phyloP scores from a whole-genome alignment of 2,113 vertebrate genomes.

The Amphiprion ocellaris region DNA sequence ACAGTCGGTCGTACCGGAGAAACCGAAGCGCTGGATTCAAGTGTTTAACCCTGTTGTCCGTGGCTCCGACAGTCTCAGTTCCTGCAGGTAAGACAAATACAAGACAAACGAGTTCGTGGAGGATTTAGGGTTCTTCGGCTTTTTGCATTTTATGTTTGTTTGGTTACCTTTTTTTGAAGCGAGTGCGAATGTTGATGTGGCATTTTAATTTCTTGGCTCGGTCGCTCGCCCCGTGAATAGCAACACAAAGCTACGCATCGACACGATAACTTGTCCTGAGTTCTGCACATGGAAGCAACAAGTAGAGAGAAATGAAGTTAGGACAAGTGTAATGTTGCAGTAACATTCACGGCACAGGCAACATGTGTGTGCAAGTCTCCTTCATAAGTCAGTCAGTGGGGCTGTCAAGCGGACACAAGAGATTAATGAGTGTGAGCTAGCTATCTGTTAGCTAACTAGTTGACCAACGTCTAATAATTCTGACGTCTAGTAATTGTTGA shows the following conservation, averaged over 20 bases:
- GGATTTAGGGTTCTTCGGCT: rapidly evolving
- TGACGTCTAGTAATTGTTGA: too few species aligned
- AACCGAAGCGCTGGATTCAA: slow-evolving; percentile 63
- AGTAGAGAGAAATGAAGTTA: slow-evolving; percentile 28
- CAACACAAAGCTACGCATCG: slow-evolving; percentile 28
- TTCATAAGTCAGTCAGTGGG: background rate
- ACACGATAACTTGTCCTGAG: background rate
- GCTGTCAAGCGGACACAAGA: background rate
- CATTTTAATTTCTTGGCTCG: background rate
- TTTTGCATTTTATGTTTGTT: background rate
- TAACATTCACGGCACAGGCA: background rate
- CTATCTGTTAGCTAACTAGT: slow-evolving; percentile 52
- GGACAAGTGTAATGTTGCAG: background rate
- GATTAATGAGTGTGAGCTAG: slow-evolving; percentile 21
- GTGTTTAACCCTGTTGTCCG: slow-evolving; percentile 9
- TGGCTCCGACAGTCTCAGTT: slow-evolving; percentile 4
- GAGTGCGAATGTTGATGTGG: slow-evolving; percentile 18
- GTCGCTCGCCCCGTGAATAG: background rate
- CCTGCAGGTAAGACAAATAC: slow-evolving; percentile 41
- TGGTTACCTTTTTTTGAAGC: background rate
- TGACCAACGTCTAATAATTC: background rate
- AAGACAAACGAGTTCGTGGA: rapidly evolving
- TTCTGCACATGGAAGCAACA: slow-evolving; percentile 36
- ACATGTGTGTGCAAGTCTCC: rapidly evolving
- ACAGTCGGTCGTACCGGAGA: slow-evolving; percentile 12